Percentiles rank a stretch among this genome's conserved stretches.
These are phyloP conservation scores for Augochlora pura DNA, from an alignment of 1,140 invertebrate species.

Conservation along the genomic window DNA sequence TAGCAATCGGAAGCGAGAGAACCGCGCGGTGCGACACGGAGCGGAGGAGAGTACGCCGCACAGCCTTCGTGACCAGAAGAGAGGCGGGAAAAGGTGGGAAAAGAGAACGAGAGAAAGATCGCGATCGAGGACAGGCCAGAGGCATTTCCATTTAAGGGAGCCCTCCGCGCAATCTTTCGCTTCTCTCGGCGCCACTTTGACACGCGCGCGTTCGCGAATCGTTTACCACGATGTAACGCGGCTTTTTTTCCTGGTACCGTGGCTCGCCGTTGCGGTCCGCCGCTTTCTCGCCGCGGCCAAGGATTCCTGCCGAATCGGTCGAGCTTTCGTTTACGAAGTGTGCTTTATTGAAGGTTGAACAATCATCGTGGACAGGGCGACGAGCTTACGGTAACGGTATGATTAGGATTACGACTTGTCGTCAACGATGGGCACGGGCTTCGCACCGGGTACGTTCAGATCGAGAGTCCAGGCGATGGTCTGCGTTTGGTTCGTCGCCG, in stretches of 20 bases:
- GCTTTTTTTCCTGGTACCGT: no score
- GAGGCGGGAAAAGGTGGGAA: constrained; percentile 1
- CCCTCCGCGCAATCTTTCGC: constrained; percentile 41
- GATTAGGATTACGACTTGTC: background rate
- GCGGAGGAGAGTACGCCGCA: background rate
- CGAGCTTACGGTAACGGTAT: no score
- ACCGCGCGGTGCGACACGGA: no score
- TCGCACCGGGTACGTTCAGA: constrained; percentile 51
- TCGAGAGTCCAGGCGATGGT: constrained; percentile 53
- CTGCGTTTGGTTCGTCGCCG: constrained; percentile 5
- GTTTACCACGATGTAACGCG: background rate
- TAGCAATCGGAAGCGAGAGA: no score
- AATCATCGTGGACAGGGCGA: no score
- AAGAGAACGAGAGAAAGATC: constrained; percentile 39
- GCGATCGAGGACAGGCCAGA: constrained; percentile 54
- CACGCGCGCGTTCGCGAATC: constrained; percentile 35
- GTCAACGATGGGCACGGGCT: constrained; percentile 46
- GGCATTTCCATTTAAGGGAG: constrained; percentile 66
- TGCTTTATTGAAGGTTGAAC: no score
- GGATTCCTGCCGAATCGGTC: no score
- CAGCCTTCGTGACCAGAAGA: no score
- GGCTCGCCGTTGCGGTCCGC: no score
- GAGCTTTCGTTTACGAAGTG: background rate
- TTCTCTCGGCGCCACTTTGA: constrained; percentile 43
- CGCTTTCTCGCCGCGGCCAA: no score